Base-by-base conservation (phyloP, 2,888 invertebrate species). In the Cephus pygmeus region DNA sequence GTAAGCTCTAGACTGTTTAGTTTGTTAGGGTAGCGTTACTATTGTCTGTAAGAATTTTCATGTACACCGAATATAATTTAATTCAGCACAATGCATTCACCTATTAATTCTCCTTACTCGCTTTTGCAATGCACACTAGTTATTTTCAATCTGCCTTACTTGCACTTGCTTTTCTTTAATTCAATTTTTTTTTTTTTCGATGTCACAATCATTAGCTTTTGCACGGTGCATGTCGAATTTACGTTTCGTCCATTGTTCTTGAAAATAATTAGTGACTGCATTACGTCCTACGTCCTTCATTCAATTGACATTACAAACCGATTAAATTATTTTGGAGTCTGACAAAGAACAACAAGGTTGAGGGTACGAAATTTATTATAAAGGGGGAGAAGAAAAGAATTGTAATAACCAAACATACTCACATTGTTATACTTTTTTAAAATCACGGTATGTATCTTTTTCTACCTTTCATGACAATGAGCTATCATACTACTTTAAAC, bases 211-310 rank as follows among this genome's bases (percentile, higher is more conserved):
- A 76, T 23, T 68, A 69, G 73, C 76, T 73, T 76, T 30, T 76
- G 76, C 78, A 78, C 35, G 78, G 69, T 73, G 78, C 78, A 78
- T 75, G 76, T 75, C 34, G 15, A 69, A 35, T 30, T 71, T 33
- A 34, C 74, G 40, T 40, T 68, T 34, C 4, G 34, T 40, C 73
- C 23, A 9, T 35, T 71, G 34, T 30, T 76, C 73, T 78, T 78
- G 78, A 78, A 78, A 78, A 78, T 78, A 76, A 76, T 78, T 78
- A 78, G 78, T 76, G 76, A 68, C 35, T 75, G 76, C 69, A 73
- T 78, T 78, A 40, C 75, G 76, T 68, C 31, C 71, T 34, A 9
- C 9, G 23, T 12, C 71, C 31, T 34, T 71, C 9, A 9, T 33
- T 34, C 31, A 31, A 71, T 33, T 71, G 71, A 34, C 33, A 11